Evolutionary conservation across 2,797 vertebrate species (phyloP), one percentile per base, ranked within the genome.

Genomic region (Syndactyla subalaris): DNA sequence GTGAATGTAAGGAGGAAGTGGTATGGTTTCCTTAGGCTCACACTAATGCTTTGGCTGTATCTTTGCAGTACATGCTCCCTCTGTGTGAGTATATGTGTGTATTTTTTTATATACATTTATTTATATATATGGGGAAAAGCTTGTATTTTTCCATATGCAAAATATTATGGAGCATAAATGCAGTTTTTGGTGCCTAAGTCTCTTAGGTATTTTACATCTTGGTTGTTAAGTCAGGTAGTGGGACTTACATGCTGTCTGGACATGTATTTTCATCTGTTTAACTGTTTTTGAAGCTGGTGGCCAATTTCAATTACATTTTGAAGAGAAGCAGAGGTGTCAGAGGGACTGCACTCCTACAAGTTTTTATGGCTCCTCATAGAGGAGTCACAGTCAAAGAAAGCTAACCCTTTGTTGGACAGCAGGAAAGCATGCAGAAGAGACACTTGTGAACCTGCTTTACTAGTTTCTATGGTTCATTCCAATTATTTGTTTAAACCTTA

Each of bases 401-500:
- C 22, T 62, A 80, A 65, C 82, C 68, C 65, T 80, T 88, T 89
- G 23, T 65, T 73, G 58, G 39, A 39, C 14, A 49, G 19, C n/a
- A 49, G 70, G 46, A 88, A 68, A 70, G 20, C 10, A 17, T 22
- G 29, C 32, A 51, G n/a, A 48, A 63, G 48, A 66, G 55, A 77
- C 21, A 32, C 21, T 68, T 48, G 29, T 84, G 61, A 80, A 83
- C 18, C 26, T 39, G 27, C 36, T 95, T 81, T 83, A 68, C 58
- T 58, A 51, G 30, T 48, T 92, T 58, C 30, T 80, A 12, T 43
- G 32, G 12, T 36, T 91, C 3, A 0, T 83, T 81, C 48, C 54
- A 61, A 78, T 84, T 70, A 82, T 76, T 94, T 77, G 68, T 77
- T 92, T 88, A 89, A 94, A 63, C 46, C 11, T 63, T 84, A 80